phyloP scores from a whole-genome alignment of 2,888 invertebrate genomes.

The Drosophila paramelanica region DNA sequence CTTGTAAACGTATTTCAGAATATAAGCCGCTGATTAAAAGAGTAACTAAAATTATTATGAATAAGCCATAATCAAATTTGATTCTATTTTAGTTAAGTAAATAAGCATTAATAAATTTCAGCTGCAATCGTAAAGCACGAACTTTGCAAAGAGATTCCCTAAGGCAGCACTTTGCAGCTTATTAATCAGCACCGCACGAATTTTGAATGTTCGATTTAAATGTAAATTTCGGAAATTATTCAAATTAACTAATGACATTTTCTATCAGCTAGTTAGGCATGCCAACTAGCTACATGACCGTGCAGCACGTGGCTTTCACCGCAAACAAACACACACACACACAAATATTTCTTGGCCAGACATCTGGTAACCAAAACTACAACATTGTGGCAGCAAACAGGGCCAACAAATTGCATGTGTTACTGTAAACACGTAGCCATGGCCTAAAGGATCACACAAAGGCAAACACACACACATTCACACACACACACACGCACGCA shows the following conservation, averaged over 20 bases:
- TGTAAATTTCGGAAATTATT: conserved; percentile 43
- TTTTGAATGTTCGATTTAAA: conserved; percentile 42
- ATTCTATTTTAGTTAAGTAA: neutral
- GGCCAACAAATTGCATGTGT: conserved; percentile 61
- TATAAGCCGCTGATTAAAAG: too few relatives aligned
- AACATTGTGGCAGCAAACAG: conserved; percentile 56
- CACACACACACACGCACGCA: conserved; percentile 16
- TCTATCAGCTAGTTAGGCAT: conserved; percentile 18
- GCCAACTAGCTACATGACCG: conserved; percentile 21
- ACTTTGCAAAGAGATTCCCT: neutral
- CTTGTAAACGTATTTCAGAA: too few relatives aligned
- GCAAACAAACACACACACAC: conserved; percentile 3
- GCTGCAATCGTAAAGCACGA: neutral
- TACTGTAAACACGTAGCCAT: conserved; percentile 51
- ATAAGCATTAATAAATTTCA: too few relatives aligned
- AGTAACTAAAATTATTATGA: neutral
- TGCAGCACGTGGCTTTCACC: conserved; percentile 32
- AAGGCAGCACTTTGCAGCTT: neutral
- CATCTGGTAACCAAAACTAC: conserved; percentile 45
- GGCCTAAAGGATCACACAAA: conserved; percentile 41
- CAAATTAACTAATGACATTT: conserved; percentile 62
- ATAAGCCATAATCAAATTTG: neutral
- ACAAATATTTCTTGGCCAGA: conserved; percentile 10
- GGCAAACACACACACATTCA: conserved; percentile 10
- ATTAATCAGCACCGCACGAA: conserved; percentile 5